Base-by-base conservation (phyloP, 1,140 invertebrate species). In the Drosophila biarmipes region DNA sequence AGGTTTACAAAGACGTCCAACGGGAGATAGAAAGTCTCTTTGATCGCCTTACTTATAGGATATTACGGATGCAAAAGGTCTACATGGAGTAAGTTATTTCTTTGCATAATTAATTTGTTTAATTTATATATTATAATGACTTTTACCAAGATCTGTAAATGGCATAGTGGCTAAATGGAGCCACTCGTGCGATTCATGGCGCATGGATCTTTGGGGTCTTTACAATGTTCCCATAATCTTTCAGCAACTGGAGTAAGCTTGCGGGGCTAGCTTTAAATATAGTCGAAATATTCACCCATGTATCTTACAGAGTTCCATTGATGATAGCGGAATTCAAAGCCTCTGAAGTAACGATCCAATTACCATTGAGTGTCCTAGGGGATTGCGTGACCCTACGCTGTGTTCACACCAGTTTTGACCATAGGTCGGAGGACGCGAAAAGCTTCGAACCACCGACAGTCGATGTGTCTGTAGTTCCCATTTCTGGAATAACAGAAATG, bases 141-240 rank as follows among this genome's bases (percentile, higher is more conserved):
- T 4, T 48, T 12, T 4, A 0, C 29, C 4, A n/a, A 91, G 89
- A 6, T 73, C 89, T 0, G n/a, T 17, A 0, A 62, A 91, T 63
- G 77, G 53, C 6, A 73, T 68, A 4, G 57, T 77, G 2, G 69
- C 63, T 19, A 79, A 55, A 2, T 91, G 90, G 72, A 56, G 49
- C 6, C 52, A 79, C 15, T 11, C 14, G 1, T 59, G 78, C 31
- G 40, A 74, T 3, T 19, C 48, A 1, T 91, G 77, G 61, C 10
- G 34, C 27, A 79, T 91, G n/a, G 81, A 91, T 43, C 52, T 91
- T 6, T 91, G 90, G 90, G 73, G 69, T 29, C 37, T 91, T 15
- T 75, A 77, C 3, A 59, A 87, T 58, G 81, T 91, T 14, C 68
- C 90, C 8, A 53, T 91, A 19, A 68, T 74, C 12, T 87, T 91